Percentiles rank a stretch among this genome's conserved stretches.
Evolutionary conservation across 2,888 invertebrate species (phyloP).

Genomic region (Phortica okadai): DNA sequence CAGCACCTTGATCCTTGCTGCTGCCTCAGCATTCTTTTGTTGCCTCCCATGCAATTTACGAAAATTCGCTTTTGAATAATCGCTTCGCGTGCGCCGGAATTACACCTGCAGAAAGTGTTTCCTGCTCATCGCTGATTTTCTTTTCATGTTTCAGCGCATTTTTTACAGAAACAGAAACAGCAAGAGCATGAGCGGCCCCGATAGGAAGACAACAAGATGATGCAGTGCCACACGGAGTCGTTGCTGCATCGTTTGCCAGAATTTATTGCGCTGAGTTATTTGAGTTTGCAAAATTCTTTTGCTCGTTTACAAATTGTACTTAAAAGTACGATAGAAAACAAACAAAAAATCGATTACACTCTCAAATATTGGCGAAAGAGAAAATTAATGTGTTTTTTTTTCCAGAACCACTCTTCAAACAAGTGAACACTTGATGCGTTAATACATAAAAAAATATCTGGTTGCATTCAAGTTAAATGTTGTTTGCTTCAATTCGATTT

Average conservation of each 20-base stretch:
- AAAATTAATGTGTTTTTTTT: too few species aligned
- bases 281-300: background rate
- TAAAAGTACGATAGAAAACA: background rate
- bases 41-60: conserved; percentile 26
- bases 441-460: too few species aligned
- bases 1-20: background rate
- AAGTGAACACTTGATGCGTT: too few species aligned
- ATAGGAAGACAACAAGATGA: background rate
- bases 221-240: background rate
- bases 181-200: too few species aligned
- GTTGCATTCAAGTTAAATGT: too few species aligned
- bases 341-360: too few species aligned
- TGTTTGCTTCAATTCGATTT: too few species aligned
- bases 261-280: background rate
- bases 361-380: too few species aligned
- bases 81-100: conserved; percentile 5
- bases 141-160: background rate
- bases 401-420: too few species aligned
- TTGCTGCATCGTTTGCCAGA: background rate
- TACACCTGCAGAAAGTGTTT: conserved; percentile 22
- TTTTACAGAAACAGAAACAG: background rate
- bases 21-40: background rate
- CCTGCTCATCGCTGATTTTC: conserved; percentile 11
- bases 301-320: background rate
- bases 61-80: conserved; percentile 29